phyloP scores from a whole-genome alignment of 2,888 invertebrate species.

The Tyria jacobaeae region DNA sequence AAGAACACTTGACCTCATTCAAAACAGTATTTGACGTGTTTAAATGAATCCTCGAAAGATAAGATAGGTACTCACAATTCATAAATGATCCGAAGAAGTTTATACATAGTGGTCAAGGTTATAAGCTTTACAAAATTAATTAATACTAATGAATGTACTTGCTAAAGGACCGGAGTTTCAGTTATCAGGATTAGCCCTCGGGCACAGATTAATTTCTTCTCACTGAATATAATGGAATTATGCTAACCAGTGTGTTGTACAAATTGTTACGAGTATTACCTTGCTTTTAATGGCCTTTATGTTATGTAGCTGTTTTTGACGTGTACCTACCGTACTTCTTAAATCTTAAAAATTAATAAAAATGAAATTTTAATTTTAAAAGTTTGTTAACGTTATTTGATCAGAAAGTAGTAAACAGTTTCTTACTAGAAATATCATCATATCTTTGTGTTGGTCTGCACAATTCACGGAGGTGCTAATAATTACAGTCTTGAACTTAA shows the following conservation, averaged over 20 bases:
- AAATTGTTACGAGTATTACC: constrained; percentile 43
- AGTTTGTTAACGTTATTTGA: no score
- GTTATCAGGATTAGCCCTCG: constrained; percentile 51
- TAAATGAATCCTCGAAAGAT: constrained; percentile 54
- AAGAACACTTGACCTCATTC: background rate
- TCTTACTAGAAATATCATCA: no score
- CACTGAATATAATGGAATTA: constrained; percentile 58
- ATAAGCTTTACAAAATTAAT: constrained; percentile 65
- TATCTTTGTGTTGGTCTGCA: no score
- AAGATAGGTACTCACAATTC: constrained; percentile 52
- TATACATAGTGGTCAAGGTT: constrained; percentile 38
- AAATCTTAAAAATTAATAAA: constrained; percentile 23
- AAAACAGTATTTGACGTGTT: constrained; percentile 38
- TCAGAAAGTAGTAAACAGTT: no score
- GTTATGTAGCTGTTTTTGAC: constrained; percentile 33
- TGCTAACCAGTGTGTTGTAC: constrained; percentile 51
- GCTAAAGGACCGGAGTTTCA: constrained; percentile 42
- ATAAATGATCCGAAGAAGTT: constrained; percentile 50
- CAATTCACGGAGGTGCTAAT: no score
- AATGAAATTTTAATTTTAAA: no score
- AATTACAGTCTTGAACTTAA: no score
- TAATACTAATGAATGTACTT: constrained; percentile 65
- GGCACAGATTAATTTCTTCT: constrained; percentile 64
- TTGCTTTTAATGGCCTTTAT: constrained; percentile 39
- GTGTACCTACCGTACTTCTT: constrained; percentile 44